These are phyloP conservation scores for Nannospalax galili DNA, from an alignment of 2,113 vertebrate species.

Conservation along the genomic window DNA sequence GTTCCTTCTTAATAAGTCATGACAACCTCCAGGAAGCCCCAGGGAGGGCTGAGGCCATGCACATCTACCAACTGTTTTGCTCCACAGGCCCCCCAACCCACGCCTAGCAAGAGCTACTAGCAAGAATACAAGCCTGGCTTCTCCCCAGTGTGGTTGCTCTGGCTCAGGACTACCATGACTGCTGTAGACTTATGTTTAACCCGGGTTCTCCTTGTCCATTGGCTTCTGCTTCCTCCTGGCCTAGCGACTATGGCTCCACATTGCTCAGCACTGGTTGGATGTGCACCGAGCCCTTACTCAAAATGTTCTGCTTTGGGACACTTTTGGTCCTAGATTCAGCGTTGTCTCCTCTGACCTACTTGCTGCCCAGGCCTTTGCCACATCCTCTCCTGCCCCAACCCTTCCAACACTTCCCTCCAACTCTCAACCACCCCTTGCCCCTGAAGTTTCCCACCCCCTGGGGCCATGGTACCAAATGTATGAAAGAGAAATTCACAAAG, in stretches of 20 bases:
- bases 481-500: not conserved
- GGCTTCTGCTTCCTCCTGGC: not conserved
- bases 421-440: not conserved
- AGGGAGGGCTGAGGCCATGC: not conserved
- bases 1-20: conserved; percentile 25
- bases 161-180: not conserved
- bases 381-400: not conserved
- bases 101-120: not conserved
- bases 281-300: not conserved
- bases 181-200: not conserved
- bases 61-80: not conserved
- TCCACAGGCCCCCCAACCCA: not conserved
- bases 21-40: conserved; percentile 39
- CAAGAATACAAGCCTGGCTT: not conserved
- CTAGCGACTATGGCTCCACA: not conserved
- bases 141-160: not conserved
- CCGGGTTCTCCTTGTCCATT: not conserved
- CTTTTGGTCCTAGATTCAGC: not conserved
- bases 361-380: not conserved
- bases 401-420: not conserved
- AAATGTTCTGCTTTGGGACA: not conserved
- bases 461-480: not conserved
- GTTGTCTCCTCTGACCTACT: not conserved
- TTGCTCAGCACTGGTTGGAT: not conserved
- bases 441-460: not conserved